These are phyloP conservation scores for Lordiphosa mommai DNA, from an alignment of 1,140 invertebrate species.

Conservation along the genomic window DNA sequence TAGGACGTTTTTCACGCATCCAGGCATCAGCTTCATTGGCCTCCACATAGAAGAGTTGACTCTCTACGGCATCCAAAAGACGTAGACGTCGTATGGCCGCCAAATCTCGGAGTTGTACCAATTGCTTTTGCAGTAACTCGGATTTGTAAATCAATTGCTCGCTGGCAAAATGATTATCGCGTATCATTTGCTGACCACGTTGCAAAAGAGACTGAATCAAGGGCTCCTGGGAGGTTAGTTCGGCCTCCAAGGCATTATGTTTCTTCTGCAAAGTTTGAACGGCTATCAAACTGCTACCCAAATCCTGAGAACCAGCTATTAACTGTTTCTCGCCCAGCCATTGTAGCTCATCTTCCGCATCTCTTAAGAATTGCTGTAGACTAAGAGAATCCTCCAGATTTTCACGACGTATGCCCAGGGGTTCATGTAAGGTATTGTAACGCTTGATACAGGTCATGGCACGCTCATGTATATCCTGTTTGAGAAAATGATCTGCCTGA, in stretches of 20 bases:
- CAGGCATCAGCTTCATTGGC: slow-evolving; percentile 92
- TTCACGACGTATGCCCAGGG: slow-evolving; percentile 92
- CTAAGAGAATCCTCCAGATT: slow-evolving; percentile 93
- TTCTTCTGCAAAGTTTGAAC: slow-evolving; percentile 98
- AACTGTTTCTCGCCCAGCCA: slow-evolving; percentile 94
- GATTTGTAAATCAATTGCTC: slow-evolving; percentile 82
- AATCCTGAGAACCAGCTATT: slow-evolving; percentile 88
- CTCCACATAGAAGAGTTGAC: slow-evolving; percentile 93
- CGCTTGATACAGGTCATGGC: slow-evolving; percentile 85
- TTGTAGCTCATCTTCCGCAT: slow-evolving; percentile 91
- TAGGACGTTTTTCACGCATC: slow-evolving; percentile 90
- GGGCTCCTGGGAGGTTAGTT: slow-evolving; percentile 90
- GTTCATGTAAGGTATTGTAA: slow-evolving; percentile 92
- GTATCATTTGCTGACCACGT: slow-evolving; percentile 88
- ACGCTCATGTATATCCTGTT: slow-evolving; percentile 89
- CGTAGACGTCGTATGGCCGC: slow-evolving; percentile 86
- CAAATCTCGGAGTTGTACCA: slow-evolving; percentile 85
- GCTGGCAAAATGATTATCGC: slow-evolving; percentile 91
- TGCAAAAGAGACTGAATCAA: slow-evolving; percentile 86
- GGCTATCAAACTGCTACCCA: slow-evolving; percentile 88
- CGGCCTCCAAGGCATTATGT: slow-evolving; percentile 92
- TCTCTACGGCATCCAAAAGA: slow-evolving; percentile 90
- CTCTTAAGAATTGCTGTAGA: slow-evolving; percentile 91
- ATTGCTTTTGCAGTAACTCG: slow-evolving; percentile 83
- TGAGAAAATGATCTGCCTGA: slow-evolving; percentile 90